Evolutionary conservation across 2,888 invertebrate species (phyloP).

Genomic region (Oscheius sp.): DNA sequence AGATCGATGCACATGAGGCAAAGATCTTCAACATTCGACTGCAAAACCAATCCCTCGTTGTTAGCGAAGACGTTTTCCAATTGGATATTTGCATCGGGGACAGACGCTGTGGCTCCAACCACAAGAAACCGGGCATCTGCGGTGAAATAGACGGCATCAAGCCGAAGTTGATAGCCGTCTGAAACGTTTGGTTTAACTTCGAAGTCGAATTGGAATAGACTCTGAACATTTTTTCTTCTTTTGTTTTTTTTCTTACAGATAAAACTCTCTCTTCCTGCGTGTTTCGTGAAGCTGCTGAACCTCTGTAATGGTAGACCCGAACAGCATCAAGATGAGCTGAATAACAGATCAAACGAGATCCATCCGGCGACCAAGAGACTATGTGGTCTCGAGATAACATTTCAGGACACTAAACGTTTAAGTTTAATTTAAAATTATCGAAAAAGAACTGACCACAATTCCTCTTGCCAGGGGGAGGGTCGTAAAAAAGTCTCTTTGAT

Average conservation of each 20-base stretch:
- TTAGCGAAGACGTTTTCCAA: background rate
- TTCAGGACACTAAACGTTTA: background rate
- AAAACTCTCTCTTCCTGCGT: background rate
- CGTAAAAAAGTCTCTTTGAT: slow-evolving; percentile 7
- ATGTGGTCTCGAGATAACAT: slow-evolving; percentile 16
- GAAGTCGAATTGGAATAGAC: background rate
- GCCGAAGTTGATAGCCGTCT: background rate
- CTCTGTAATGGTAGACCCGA: slow-evolving; percentile 14
- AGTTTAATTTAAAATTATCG: background rate
- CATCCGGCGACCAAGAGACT: slow-evolving; percentile 31
- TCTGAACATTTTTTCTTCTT: background rate
- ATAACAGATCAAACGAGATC: slow-evolving; percentile 3
- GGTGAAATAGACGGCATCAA: slow-evolving; percentile 3
- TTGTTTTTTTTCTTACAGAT: background rate
- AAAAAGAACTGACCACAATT: background rate
- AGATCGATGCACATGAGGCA: slow-evolving; percentile 23
- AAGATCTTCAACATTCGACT: slow-evolving; percentile 4
- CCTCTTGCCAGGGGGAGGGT: slow-evolving; percentile 3
- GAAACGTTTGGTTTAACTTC: slow-evolving; percentile 5
- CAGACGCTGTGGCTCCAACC: background rate
- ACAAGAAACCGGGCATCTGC: background rate
- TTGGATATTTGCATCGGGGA: background rate
- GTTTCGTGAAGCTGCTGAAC: slow-evolving; percentile 5
- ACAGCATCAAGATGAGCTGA: background rate
- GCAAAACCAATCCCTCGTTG: too few species aligned